phyloP scores from a whole-genome alignment of 2,888 invertebrate species.

The Platycheirus albimanus region DNA sequence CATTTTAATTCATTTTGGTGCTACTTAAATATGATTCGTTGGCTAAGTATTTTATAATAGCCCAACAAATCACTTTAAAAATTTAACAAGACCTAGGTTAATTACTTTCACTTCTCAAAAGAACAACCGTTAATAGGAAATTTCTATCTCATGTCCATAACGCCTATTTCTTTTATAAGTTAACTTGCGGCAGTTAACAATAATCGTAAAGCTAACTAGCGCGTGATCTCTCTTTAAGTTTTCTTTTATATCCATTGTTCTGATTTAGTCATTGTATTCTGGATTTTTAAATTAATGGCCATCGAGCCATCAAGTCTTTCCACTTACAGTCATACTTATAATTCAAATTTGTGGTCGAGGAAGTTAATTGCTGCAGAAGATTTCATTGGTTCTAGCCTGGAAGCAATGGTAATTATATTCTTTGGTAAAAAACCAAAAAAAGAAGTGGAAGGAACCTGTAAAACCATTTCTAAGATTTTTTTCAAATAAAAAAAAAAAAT shows the following conservation, averaged over 20 bases:
- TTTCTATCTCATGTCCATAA: constrained; percentile 22
- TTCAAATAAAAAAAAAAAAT: too few species aligned
- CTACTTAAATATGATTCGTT: not conserved
- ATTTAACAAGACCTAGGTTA: not conserved
- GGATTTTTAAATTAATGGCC: constrained; percentile 1
- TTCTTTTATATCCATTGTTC: constrained; percentile 31
- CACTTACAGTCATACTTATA: not conserved
- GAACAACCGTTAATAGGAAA: constrained; percentile 8
- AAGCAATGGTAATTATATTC: not conserved
- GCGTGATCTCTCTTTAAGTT: constrained; percentile 28
- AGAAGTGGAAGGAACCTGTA: too few species aligned
- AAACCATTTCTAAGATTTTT: too few species aligned
- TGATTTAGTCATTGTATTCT: constrained; percentile 23
- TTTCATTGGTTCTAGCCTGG: not conserved
- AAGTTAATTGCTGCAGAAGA: constrained; percentile 9
- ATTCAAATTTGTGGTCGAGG: constrained; percentile 1
- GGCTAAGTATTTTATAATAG: constrained; percentile 24
- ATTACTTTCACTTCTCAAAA: constrained; percentile 30
- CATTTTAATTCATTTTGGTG: not conserved
- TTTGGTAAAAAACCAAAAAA: too few species aligned
- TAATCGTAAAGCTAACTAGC: constrained; percentile 33
- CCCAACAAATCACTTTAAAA: constrained; percentile 6
- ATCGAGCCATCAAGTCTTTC: constrained; percentile 3
- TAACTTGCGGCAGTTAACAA: constrained; percentile 22
- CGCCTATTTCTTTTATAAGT: constrained; percentile 6